Percentiles rank a stretch among this genome's conserved stretches.
Evolutionary conservation across 2,113 vertebrate genomes (phyloP).

Genomic region (Callionymus lyra): DNA sequence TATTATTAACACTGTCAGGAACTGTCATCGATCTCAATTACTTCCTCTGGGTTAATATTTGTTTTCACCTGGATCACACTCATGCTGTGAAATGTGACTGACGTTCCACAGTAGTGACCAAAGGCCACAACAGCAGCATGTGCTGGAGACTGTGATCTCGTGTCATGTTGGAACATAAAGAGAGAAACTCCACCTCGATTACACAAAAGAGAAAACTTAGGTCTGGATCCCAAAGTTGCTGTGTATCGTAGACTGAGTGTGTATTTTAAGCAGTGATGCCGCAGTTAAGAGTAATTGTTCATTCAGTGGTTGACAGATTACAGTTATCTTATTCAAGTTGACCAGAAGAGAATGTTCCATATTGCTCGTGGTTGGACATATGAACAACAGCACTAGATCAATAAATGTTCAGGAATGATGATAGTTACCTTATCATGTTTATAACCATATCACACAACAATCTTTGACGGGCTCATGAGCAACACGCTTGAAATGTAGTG

Average conservation of each 20-base stretch:
- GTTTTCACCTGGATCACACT: slow-evolving; percentile 36
- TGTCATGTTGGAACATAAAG: slow-evolving; percentile 17
- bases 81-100: slow-evolving; percentile 50
- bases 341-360: too few relatives aligned
- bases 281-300: too few relatives aligned
- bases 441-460: slow-evolving; percentile 57
- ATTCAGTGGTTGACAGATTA: too few relatives aligned
- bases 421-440: slow-evolving; percentile 55
- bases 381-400: slow-evolving; percentile 48
- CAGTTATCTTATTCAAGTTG: too few relatives aligned
- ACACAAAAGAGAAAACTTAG: slow-evolving; percentile 5
- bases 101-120: slow-evolving; percentile 38
- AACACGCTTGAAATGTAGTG: too few relatives aligned
- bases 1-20: too few relatives aligned
- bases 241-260: too few relatives aligned
- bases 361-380: slow-evolving; percentile 12
- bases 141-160: slow-evolving; percentile 34
- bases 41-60: slow-evolving; percentile 43
- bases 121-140: slow-evolving; percentile 58
- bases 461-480: slow-evolving; percentile 30
- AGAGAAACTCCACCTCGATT: slow-evolving; percentile 32
- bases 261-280: too few relatives aligned
- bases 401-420: slow-evolving; percentile 53
- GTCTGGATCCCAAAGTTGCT: too few relatives aligned
- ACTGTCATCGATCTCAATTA: background rate